Evolutionary conservation across 1,140 invertebrate species (phyloP).

Genomic region (Cepaea nemoralis): DNA sequence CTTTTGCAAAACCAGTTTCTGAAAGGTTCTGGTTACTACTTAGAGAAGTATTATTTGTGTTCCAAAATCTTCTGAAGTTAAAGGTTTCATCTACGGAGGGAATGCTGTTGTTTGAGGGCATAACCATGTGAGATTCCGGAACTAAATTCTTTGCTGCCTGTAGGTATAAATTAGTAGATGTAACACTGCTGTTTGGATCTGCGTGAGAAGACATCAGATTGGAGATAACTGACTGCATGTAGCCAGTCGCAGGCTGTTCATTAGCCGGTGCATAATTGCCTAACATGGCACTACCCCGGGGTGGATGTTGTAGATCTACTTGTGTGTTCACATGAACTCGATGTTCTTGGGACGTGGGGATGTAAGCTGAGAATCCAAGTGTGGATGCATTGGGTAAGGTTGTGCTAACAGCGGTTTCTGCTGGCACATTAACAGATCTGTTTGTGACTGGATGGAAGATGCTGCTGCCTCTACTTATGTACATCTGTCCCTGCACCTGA

Average conservation of each 20-base stretch:
- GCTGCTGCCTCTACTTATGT: slow-evolving; percentile 18
- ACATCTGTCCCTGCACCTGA: slow-evolving; percentile 18
- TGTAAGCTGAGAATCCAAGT: slow-evolving; percentile 27
- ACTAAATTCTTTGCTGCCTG: slow-evolving; percentile 25
- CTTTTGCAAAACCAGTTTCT: slow-evolving; percentile 47
- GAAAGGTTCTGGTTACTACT: slow-evolving; percentile 24
- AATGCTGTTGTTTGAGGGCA: neutral
- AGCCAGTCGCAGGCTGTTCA: slow-evolving; percentile 43
- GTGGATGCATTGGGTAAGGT: neutral
- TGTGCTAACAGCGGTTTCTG: neutral
- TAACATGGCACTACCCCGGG: slow-evolving; percentile 28
- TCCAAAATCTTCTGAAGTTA: slow-evolving; percentile 29
- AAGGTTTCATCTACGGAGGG: slow-evolving; percentile 6
- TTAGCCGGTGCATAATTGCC: slow-evolving; percentile 25
- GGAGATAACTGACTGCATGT: slow-evolving; percentile 61
- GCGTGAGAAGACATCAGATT: slow-evolving; percentile 57
- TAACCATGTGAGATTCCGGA: slow-evolving; percentile 18
- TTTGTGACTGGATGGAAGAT: slow-evolving; percentile 27
- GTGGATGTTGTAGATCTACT: slow-evolving; percentile 29
- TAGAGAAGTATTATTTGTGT: slow-evolving; percentile 19
- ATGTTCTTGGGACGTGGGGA: slow-evolving; percentile 19
- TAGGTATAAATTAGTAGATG: slow-evolving; percentile 61
- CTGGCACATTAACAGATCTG: slow-evolving; percentile 19
- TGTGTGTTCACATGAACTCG: slow-evolving; percentile 16
- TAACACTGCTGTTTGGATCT: slow-evolving; percentile 57